These are phyloP conservation scores for Sylvietta virens DNA, from an alignment of 2,113 vertebrate genomes.

Conservation along the genomic window DNA sequence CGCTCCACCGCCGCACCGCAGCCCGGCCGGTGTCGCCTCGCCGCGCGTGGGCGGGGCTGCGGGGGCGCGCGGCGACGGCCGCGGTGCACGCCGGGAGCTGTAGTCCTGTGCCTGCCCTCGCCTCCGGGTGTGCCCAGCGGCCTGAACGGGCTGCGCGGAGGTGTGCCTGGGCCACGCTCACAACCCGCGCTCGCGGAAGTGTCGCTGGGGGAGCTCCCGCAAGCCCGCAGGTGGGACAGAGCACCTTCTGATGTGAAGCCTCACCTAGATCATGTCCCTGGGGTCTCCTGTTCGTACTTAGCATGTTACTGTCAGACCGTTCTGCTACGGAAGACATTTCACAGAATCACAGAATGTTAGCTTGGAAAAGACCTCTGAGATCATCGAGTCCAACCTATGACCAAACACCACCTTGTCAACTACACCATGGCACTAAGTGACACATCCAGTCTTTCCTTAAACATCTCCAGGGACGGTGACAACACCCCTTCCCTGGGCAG, in stretches of 20 bases:
- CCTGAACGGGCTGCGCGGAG: fast-evolving
- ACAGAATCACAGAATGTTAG: background rate
- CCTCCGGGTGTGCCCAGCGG: fast-evolving
- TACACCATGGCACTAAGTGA: background rate
- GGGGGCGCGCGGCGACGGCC: background rate
- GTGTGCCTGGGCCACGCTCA: fast-evolving
- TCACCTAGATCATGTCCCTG: too few species aligned
- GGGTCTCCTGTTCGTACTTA: background rate
- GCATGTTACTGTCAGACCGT: fast-evolving
- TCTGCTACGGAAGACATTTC: background rate
- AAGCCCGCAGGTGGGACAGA: fast-evolving
- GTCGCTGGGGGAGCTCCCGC: fast-evolving
- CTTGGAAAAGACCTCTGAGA: background rate
- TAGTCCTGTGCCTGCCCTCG: background rate
- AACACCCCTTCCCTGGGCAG: background rate
- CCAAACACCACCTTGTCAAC: background rate
- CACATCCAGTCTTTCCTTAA: background rate
- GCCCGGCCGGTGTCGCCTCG: background rate
- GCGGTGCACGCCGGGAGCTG: background rate
- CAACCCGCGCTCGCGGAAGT: fast-evolving
- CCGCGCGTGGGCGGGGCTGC: background rate
- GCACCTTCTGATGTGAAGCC: background rate
- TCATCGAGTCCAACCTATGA: background rate
- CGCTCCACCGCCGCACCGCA: background rate
- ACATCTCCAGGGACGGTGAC: background rate